Percentiles rank a stretch among this genome's conserved stretches.
Evolutionary conservation across 1,140 invertebrate genomes (phyloP).

Genomic region (Calliphora vicina): DNA sequence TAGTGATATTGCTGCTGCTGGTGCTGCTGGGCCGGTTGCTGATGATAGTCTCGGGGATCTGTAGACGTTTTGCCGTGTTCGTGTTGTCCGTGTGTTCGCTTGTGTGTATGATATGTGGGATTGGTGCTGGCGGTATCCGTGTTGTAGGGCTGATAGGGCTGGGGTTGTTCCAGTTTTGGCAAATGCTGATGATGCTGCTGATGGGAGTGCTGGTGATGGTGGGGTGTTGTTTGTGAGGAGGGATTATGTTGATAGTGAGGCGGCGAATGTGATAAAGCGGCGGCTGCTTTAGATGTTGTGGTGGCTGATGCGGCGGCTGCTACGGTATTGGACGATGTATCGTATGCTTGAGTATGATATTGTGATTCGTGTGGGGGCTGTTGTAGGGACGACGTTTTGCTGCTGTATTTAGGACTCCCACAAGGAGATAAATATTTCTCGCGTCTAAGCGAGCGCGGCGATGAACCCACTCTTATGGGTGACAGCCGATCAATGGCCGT

Average conservation of each 20-base stretch:
- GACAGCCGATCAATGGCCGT: conserved; percentile 28
- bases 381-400: conserved; percentile 61
- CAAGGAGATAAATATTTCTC: conserved; percentile 37
- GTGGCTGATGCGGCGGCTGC: neutral
- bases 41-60: neutral
- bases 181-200: conserved; percentile 49
- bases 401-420: conserved; percentile 49
- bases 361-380: conserved; percentile 1
- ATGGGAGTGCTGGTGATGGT: conserved; percentile 9
- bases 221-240: neutral
- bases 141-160: conserved; percentile 36
- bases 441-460: conserved; percentile 42
- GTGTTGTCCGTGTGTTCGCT: neutral
- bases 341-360: conserved; percentile 17
- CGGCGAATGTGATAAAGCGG: neutral
- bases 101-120: neutral
- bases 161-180: conserved; percentile 45
- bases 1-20: conserved; percentile 38
- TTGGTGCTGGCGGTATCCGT: neutral
- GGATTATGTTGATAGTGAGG: neutral
- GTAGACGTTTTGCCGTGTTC: neutral
- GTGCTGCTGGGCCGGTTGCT: neutral
- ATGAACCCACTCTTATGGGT: conserved; percentile 44
- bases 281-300: neutral
- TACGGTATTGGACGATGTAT: neutral